Evolutionary conservation across 2,113 vertebrate genomes (phyloP), one percentile per base, ranked within the genome.

Genomic region (Marmota monax): DNA sequence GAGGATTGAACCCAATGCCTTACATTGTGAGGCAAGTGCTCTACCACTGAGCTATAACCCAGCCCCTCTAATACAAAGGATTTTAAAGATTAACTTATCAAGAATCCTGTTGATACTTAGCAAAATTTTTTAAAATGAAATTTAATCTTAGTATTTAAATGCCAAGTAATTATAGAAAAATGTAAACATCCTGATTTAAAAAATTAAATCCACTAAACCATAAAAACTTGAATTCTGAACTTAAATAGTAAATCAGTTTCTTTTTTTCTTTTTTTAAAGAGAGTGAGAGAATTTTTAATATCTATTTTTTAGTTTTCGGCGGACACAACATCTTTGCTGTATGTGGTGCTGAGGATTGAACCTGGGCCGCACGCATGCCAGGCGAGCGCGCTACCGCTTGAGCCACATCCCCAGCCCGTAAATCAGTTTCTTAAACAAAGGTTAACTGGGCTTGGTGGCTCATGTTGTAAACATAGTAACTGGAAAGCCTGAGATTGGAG

Each of bases 71-170:
- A 51, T 51, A 51, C 48, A 51, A 51, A 10, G 27, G 27, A 32
- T 94, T 74, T 77, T 87, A 94, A 96, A 85, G 77, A 87, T 70
- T 27, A 87, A 80, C 7, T 58, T 95, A 39, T 88, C 45, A 84
- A 86, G 23, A 87, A 61, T 63, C 42, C 8, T 87, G 4, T 34
- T 8, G 45, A 87, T 45, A 87, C 20, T 45, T 73, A 12, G 69
- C 42, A 73, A 67, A 69, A 29, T 3, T 12, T 34, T 84, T 89
- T 77, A 67, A 39, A 78, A 27, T 58, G 42, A 53, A 86, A 65
- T 73, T 27, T 85, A 82, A 86, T 77, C 25, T 48, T 67, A 92
- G 12, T 80, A 92, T 84, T 95, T 74, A 95, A 97, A 70, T 39
- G 84, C 51, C 25, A 97, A 94, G 79, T 74, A 73, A 86, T 51